Base-by-base conservation (phyloP, 2,888 invertebrate species). In the Ormyrus rosae region DNA sequence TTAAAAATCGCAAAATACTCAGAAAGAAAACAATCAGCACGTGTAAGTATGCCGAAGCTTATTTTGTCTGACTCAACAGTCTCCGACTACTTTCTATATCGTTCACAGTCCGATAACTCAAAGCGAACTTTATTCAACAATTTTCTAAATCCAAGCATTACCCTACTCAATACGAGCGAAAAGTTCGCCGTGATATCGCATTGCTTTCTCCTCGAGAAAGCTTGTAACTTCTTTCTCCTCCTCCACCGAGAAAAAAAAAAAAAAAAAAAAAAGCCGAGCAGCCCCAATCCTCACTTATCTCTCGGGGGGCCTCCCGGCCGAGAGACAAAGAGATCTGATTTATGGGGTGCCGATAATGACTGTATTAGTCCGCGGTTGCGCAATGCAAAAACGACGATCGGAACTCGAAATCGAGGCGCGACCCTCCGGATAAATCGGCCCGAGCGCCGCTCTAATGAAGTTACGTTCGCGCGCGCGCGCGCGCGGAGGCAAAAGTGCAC, bases 321-420 rank as follows among this genome's bases (percentile, higher is more conserved):
- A 61, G 11, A 34, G 68, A 67, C 45, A 58, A 73, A 74, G 80
- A 72, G 80, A 80, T 71, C 67, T 67, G 75, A 80, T 80, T 80
- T 80, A 80, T 48, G 13, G 80, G 76, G 80, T 80, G 80, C 60
- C 76, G 63, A 76, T 76, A 65, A 80, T 58, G 68, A 70, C 74
- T 51, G 46, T 48, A 80, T 80, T 61, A 76, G 48, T 72, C 51
- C 56, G 19, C 10, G 53, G 19, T 67, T 75, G 48, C 64, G 70
- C 60, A 64, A 11, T 19, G 63, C 10, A 6, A 45, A 0, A 3
- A 10, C 68, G 6, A 11, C 13, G 46, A 6, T 11, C 6, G 8
- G 2, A 56, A 11, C 34, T 51, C 56, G 61, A 68, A 69, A 46
- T 48, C 68, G 67, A 63, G 46, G 78, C 51, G 34, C 34, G 34